Conservation (phyloP, 1,140 invertebrate genomes). For the Bactericera cockerelli region DNA sequence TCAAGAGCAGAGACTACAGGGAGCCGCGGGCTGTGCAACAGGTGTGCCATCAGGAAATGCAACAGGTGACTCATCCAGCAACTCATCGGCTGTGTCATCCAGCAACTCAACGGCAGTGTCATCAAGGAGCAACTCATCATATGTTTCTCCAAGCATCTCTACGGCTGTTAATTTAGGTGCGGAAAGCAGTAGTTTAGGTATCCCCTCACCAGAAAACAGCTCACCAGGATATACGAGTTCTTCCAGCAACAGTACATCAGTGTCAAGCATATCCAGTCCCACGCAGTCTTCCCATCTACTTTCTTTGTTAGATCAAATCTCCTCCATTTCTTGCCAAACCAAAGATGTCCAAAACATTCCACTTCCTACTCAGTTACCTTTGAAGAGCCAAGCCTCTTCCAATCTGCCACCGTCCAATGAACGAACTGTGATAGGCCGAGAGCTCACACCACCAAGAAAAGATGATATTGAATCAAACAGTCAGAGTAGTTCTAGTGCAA, state of each 20-base stretch:
- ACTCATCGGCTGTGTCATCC: no score
- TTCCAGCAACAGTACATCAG: neutral
- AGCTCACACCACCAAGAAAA: constrained; percentile 6
- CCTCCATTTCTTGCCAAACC: neutral
- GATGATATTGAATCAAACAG: no score
- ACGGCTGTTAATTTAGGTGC: no score
- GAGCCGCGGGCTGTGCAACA: neutral
- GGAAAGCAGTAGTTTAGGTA: no score
- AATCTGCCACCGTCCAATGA: constrained; percentile 8
- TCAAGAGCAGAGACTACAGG: no score
- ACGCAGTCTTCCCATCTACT: neutral
- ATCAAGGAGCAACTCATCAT: no score
- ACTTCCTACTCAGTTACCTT: neutral
- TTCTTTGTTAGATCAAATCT: neutral
- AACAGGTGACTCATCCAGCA: neutral
- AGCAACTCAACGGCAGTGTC: no score
- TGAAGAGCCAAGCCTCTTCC: neutral
- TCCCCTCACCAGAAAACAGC: no score
- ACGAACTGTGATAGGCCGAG: constrained; percentile 15
- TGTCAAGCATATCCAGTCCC: neutral
- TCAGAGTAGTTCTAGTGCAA: neutral
- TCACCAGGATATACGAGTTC: no score
- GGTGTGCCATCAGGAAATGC: neutral
- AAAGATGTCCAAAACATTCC: neutral
- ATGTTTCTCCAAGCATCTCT: no score